These are phyloP conservation scores for Periophthalmodon schlosseri DNA, from an alignment of 2,113 vertebrate species.

Conservation along the genomic window DNA sequence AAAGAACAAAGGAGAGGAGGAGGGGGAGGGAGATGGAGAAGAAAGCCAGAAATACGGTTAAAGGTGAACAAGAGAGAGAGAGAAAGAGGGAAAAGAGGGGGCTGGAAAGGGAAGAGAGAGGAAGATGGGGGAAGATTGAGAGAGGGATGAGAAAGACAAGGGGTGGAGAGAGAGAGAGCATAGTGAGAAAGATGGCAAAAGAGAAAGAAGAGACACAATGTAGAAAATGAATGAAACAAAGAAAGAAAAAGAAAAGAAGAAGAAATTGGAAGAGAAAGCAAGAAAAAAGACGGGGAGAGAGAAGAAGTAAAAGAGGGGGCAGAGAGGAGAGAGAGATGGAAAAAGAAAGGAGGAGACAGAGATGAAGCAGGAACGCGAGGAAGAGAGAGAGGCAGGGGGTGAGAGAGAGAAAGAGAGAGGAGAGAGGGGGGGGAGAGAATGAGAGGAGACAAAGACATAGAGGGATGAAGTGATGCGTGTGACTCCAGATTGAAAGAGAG, in stretches of 20 bases:
- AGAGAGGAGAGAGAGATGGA: background rate
- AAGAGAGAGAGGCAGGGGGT: background rate
- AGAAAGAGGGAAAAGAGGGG: background rate
- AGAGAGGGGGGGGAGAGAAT: no score
- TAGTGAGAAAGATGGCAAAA: background rate
- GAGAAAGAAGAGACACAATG: background rate
- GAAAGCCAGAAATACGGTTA: background rate
- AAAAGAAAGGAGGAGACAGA: background rate
- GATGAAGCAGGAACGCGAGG: background rate
- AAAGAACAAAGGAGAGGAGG: background rate
- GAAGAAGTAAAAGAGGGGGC: background rate
- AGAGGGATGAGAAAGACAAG: background rate
- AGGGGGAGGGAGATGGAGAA: background rate
- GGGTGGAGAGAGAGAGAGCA: background rate
- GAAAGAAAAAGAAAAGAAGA: background rate
- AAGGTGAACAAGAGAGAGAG: background rate
- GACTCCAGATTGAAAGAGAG: no score
- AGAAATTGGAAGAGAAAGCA: no score
- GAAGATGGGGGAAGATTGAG: no score
- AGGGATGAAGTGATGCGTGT: no score
- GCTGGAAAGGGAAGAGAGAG: no score
- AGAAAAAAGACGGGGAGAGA: no score
- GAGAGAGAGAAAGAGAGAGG: background rate
- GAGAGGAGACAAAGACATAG: background rate
- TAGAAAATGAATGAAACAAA: background rate